These are phyloP conservation scores for Caenorhabditis macrosperma DNA, from an alignment of 2,888 invertebrate genomes.

Conservation along the genomic window DNA sequence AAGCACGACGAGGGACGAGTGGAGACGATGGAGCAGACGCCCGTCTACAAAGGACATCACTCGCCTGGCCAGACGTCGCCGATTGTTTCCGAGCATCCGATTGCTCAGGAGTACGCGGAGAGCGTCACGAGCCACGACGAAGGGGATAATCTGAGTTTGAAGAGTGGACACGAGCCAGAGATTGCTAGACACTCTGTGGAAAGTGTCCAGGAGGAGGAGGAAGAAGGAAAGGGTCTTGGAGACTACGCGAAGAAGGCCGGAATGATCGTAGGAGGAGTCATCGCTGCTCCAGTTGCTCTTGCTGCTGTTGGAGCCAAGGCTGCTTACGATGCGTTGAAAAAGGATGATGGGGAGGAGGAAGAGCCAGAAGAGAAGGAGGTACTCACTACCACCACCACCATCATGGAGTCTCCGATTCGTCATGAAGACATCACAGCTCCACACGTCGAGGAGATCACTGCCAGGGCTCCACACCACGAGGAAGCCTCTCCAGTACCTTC, in stretches of 20 bases:
- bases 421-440: constrained; percentile 35
- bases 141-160: constrained; percentile 51
- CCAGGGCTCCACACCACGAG: constrained; percentile 13
- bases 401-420: constrained; percentile 42
- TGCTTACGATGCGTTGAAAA: constrained; percentile 64
- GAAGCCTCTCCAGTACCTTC: not conserved
- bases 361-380: constrained; percentile 21
- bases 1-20: constrained; percentile 39
- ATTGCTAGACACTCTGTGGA: constrained; percentile 32
- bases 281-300: constrained; percentile 68
- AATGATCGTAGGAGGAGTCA: constrained; percentile 68
- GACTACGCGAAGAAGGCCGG: constrained; percentile 67
- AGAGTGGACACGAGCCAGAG: constrained; percentile 37
- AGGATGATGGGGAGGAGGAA: constrained; percentile 21
- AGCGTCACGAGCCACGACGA: constrained; percentile 54
- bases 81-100: constrained; percentile 52
- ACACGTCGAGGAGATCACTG: constrained; percentile 33
- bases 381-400: constrained; percentile 27
- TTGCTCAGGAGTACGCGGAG: constrained; percentile 56
- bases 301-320: constrained; percentile 67
- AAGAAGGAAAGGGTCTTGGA: constrained; percentile 26
- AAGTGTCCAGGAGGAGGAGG: constrained; percentile 41
- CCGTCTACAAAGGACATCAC: constrained; percentile 48
- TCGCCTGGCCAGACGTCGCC: constrained; percentile 49
- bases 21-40: constrained; percentile 42